phyloP scores from a whole-genome alignment of 2,113 vertebrate genomes.

The Prinia subflava region DNA sequence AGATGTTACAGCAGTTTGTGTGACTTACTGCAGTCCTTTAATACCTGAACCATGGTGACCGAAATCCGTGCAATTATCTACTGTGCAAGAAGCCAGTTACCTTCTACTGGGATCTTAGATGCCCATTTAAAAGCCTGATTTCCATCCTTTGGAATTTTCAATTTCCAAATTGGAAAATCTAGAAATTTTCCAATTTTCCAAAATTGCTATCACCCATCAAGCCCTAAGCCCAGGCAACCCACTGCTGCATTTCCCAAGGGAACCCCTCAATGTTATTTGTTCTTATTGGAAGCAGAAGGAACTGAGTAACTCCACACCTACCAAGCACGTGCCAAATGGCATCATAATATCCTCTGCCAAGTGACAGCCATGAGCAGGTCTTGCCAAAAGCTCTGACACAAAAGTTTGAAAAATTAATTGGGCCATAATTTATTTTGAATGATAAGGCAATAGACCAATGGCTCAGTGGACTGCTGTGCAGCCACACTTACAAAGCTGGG shows the following conservation, averaged over 20 bases:
- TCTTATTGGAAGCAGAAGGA: slow-evolving; percentile 10
- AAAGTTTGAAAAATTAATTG: slow-evolving; percentile 34
- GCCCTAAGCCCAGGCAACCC: not conserved
- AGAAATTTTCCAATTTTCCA: not conserved
- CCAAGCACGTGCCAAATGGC: not conserved
- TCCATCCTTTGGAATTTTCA: not conserved
- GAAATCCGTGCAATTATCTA: not conserved
- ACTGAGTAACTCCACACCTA: not conserved
- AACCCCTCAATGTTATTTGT: not conserved
- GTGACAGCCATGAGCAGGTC: slow-evolving; percentile 36
- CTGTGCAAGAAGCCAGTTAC: not conserved
- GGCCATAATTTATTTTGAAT: slow-evolving; percentile 35
- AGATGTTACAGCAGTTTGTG: not conserved
- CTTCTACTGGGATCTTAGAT: not conserved
- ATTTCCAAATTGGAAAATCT: no score
- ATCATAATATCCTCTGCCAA: not conserved
- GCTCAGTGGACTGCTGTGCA: slow-evolving; percentile 21
- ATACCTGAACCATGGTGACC: not conserved
- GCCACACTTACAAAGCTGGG: not conserved
- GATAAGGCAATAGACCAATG: slow-evolving; percentile 37
- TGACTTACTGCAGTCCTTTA: not conserved
- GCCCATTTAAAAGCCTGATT: not conserved
- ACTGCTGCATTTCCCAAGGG: not conserved
- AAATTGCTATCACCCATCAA: slow-evolving; percentile 10
- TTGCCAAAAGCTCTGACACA: slow-evolving; percentile 42